Conservation (phyloP, 64 coral and sea anemone species). For the Porites lutea region DNA sequence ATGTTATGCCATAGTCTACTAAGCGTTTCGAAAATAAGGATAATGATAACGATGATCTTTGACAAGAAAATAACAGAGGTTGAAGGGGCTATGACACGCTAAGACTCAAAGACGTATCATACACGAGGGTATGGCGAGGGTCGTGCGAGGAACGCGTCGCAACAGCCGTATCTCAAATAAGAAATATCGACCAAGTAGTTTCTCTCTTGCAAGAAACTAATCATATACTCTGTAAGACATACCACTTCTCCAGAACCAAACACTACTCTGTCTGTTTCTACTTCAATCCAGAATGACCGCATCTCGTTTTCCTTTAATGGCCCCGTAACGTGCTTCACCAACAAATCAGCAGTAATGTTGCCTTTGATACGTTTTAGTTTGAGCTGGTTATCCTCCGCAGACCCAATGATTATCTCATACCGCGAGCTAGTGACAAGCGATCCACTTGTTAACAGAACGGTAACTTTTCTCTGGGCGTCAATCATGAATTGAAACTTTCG, state of each 20-base stretch:
- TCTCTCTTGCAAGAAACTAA: not conserved
- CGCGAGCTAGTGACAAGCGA: not conserved
- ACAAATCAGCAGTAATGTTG: not conserved
- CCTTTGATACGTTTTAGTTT: not conserved
- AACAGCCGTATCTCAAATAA: too few relatives aligned
- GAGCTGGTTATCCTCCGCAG: not conserved
- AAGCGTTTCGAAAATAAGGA: too few relatives aligned
- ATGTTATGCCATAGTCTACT: too few relatives aligned
- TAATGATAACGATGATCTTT: too few relatives aligned
- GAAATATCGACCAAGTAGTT: too few relatives aligned
- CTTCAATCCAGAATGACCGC: slow-evolving; percentile 28
- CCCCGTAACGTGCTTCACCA: not conserved
- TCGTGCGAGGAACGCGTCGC: too few relatives aligned
- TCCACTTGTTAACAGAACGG: not conserved
- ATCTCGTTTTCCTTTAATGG: slow-evolving; percentile 17
- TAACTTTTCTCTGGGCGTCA: not conserved
- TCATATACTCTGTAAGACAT: not conserved
- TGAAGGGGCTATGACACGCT: too few relatives aligned
- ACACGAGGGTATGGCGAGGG: too few relatives aligned
- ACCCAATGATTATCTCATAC: slow-evolving; percentile 17
- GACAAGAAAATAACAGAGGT: too few relatives aligned
- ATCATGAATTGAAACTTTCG: slow-evolving; percentile 28
- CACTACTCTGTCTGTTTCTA: not conserved
- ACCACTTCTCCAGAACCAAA: slow-evolving; percentile 53
- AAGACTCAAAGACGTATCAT: too few relatives aligned